Conservation (phyloP, 92 coral and sea anemone species). For the Heteractis magnifica region DNA sequence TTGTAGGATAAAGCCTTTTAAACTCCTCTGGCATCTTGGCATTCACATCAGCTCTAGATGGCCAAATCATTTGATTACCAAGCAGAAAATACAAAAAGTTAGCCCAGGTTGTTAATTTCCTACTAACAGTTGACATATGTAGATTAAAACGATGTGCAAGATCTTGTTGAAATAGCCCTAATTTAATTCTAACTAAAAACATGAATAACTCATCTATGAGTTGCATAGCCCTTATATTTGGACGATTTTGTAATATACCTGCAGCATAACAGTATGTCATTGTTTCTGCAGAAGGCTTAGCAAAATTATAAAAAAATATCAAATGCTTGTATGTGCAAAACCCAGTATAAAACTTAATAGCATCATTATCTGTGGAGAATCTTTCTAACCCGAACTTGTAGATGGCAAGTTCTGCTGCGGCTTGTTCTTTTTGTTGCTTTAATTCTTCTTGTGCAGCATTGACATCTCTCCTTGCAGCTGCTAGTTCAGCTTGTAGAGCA, state of each 20-base stretch:
- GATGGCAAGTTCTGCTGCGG: too few species aligned
- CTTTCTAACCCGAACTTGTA: neutral
- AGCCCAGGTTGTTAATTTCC: too few species aligned
- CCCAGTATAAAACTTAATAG: neutral
- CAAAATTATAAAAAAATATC: neutral
- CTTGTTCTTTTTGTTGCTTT: neutral
- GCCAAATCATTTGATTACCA: too few species aligned
- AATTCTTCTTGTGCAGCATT: constrained; percentile 23
- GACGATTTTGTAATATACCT: neutral
- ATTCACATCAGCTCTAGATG: too few species aligned
- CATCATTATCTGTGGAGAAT: neutral
- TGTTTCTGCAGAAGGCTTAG: neutral
- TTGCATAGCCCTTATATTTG: neutral
- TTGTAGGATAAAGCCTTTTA: too few species aligned
- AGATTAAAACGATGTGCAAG: too few species aligned
- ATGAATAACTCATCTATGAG: too few species aligned
- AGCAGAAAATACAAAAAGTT: too few species aligned
- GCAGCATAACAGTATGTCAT: neutral
- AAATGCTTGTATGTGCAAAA: neutral
- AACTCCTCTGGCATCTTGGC: too few species aligned
- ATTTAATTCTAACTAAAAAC: too few species aligned
- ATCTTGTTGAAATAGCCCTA: too few species aligned
- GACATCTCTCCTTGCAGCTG: neutral
- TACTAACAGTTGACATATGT: too few species aligned
- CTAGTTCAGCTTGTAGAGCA: constrained; percentile 21